phyloP scores from a whole-genome alignment of 2,888 invertebrate genomes.

The Tipula helvola region DNA sequence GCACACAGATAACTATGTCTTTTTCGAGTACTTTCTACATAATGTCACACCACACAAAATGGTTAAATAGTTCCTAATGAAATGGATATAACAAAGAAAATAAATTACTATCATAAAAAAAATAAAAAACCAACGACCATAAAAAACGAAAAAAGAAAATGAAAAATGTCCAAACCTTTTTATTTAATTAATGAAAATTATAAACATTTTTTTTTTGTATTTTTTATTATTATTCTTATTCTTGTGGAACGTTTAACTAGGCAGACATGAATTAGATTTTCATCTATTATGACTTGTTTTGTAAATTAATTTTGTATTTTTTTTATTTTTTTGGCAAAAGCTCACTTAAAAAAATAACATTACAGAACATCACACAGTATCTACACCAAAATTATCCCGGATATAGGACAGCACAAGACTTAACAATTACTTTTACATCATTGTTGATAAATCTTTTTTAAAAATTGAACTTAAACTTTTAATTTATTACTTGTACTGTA shows the following conservation, averaged over 20 bases:
- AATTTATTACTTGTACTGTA: no score
- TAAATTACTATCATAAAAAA: conserved; percentile 4
- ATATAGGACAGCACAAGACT: not conserved
- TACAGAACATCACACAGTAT: not conserved
- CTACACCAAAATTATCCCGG: not conserved
- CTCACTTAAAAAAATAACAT: not conserved
- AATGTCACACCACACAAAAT: not conserved
- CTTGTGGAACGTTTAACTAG: not conserved
- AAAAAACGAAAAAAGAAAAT: not conserved
- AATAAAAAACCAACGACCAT: not conserved
- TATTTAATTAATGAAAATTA: conserved; percentile 4
- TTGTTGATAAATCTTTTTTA: no score
- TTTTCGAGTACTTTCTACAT: not conserved
- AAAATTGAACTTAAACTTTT: no score
- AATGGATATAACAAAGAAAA: not conserved
- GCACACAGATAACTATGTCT: not conserved
- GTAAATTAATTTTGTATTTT: not conserved
- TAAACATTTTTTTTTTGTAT: not conserved
- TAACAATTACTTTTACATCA: not conserved
- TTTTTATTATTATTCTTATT: not conserved
- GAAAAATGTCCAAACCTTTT: not conserved
- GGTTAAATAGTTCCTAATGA: conserved; percentile 4
- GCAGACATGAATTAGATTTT: conserved; percentile 4
- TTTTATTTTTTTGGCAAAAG: not conserved
- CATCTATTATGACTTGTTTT: conserved; percentile 4